A percentile compares a stretch with the other conserved stretches of the same genome.
Conservation (phyloP, 2,797 vertebrate genomes). For the Cuniculus paca region DNA sequence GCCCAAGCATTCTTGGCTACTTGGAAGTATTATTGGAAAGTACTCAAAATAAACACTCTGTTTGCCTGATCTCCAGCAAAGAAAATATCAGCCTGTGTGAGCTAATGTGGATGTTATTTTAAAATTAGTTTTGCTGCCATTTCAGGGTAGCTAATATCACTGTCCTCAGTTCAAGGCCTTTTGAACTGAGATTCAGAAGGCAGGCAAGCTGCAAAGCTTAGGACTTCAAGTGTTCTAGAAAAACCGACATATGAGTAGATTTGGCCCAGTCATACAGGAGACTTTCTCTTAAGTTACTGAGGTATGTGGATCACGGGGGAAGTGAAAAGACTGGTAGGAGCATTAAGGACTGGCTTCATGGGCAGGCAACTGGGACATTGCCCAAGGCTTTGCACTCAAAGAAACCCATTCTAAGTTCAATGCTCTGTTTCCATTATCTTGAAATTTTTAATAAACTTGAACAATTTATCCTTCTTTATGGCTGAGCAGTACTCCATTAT, state of each 20-base stretch:
- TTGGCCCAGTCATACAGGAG: background rate
- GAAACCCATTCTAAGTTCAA: background rate
- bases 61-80: slow-evolving; percentile 76
- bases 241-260: background rate
- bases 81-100: slow-evolving; percentile 69
- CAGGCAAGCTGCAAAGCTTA: slow-evolving; percentile 30
- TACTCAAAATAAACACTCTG: slow-evolving; percentile 39
- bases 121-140: slow-evolving; percentile 70
- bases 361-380: background rate
- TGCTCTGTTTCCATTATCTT: background rate
- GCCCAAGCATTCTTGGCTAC: slow-evolving; percentile 64
- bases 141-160: slow-evolving; percentile 54
- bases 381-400: background rate
- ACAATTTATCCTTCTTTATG: background rate
- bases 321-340: slow-evolving; percentile 21
- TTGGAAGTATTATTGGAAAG: slow-evolving; percentile 76
- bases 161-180: slow-evolving; percentile 60
- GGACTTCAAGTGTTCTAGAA: slow-evolving; percentile 50
- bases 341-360: background rate
- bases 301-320: background rate
- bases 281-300: slow-evolving; percentile 21
- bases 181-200: slow-evolving; percentile 57
- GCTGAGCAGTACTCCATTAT: no score
- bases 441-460: slow-evolving; percentile 60
- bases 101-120: slow-evolving; percentile 72